Percentiles rank a stretch among this genome's conserved stretches.
Conservation (phyloP, 1,140 invertebrate genomes). For the Eulimnadia texana region DNA sequence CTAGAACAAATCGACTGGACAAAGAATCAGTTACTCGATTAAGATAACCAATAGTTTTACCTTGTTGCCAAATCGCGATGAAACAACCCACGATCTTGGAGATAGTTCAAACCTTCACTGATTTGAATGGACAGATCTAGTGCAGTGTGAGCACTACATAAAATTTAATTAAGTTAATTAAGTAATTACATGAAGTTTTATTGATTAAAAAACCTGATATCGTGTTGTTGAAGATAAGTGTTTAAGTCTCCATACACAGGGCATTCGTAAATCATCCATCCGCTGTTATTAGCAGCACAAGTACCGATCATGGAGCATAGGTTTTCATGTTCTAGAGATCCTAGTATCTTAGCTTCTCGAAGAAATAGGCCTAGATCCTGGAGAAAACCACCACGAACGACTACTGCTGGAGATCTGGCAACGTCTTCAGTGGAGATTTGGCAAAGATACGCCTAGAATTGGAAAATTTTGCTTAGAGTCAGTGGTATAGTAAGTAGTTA, state of each 20-base stretch:
- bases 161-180: neutral
- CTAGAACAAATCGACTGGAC: neutral
- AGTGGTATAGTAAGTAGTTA: neutral
- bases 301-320: slow-evolving; percentile 34
- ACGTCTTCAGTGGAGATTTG: slow-evolving; percentile 2
- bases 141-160: neutral
- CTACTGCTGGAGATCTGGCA: slow-evolving; percentile 14
- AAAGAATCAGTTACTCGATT: neutral
- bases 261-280: slow-evolving; percentile 36
- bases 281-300: slow-evolving; percentile 29
- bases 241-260: slow-evolving; percentile 37
- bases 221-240: slow-evolving; percentile 30
- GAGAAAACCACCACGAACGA: slow-evolving; percentile 32
- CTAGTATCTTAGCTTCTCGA: slow-evolving; percentile 27
- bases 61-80: slow-evolving; percentile 6
- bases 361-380: slow-evolving; percentile 31
- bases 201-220: neutral
- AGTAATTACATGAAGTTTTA: neutral
- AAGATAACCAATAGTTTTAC: neutral
- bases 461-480: neutral
- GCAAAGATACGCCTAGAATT: slow-evolving; percentile 4
- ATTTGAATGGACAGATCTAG: neutral
- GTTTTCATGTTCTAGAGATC: slow-evolving; percentile 35
- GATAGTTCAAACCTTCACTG: neutral
- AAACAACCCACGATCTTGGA: slow-evolving; percentile 2